A percentile compares a stretch with the other conserved stretches of the same genome.
Conservation (phyloP, 2,797 vertebrate species). For the Coluber constrictor region DNA sequence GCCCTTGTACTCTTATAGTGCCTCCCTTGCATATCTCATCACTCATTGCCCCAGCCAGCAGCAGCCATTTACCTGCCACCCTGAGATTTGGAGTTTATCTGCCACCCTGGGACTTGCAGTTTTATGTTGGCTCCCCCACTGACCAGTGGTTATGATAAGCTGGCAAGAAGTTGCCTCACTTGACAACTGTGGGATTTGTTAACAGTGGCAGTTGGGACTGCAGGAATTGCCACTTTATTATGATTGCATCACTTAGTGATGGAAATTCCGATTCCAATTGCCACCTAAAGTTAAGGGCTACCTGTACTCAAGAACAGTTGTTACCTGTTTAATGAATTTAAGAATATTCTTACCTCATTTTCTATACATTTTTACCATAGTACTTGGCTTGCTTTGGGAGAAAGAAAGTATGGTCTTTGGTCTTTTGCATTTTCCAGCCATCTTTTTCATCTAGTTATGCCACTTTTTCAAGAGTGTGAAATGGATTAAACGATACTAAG, state of each 20-base stretch:
- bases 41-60: background rate
- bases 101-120: background rate
- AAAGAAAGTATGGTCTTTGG: background rate
- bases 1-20: background rate
- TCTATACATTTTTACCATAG: background rate
- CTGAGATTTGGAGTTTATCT: too few species aligned
- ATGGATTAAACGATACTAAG: background rate
- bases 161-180: background rate
- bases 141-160: background rate
- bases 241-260: background rate
- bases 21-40: background rate
- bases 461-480: background rate
- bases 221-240: background rate
- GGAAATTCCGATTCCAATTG: background rate
- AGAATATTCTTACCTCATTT: background rate
- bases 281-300: background rate
- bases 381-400: background rate
- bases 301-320: background rate
- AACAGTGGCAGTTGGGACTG: background rate
- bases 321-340: background rate
- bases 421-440: background rate
- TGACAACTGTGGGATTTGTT: background rate
- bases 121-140: background rate
- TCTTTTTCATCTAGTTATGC: background rate
- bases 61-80: background rate